Evolutionary conservation across 2,888 invertebrate species (phyloP), one percentile per base, ranked within the genome.

Genomic region (Carabus problematicus): DNA sequence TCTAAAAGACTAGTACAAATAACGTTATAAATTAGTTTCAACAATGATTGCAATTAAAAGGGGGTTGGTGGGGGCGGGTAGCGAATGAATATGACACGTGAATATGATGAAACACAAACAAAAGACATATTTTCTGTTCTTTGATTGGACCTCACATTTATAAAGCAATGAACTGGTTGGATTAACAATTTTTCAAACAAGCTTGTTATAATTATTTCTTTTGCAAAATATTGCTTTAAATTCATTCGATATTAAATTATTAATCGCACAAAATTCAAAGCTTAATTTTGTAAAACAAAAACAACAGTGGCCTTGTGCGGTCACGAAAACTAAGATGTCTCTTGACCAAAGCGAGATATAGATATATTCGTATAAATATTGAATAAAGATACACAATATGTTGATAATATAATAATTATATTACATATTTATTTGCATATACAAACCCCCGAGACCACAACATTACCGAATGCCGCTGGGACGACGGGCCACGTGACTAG

Each of bases 401-500:
- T 29, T 29, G 29, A 6, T 29, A 56, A 56, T 56, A 41, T 55
- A 29, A 14, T 40, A 56, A 56, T 55, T 56, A 55, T 39, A 39
- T n/a, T 29, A 29, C 6, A 29, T 29, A 29, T 29, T 29, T 29
- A 29, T 29, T 3, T 29, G 6, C 6, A 29, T 47, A 64, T 64
- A 64, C 64, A 64, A 64, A 64, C 64, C 64, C 64, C 54, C 64
- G 64, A 55, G 55, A 12, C 42, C 29, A 29, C 29, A 29, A 29
- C 29, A 29, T 29, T 29, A 29, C 64, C 64, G 64, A 64, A 55
- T 64, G 64, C 29, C 55, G 45, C 1, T n/a, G 16, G n/a, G 52
- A n/a, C 14, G 52, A 14, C n/a, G n/a, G 6, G 2, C 29, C 29
- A 29, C 29, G 29, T 29, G 29, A 8, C 14, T 55, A 43, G 43